These are phyloP conservation scores for Epistrophe eligans DNA, from an alignment of 2,888 invertebrate genomes.

Conservation along the genomic window DNA sequence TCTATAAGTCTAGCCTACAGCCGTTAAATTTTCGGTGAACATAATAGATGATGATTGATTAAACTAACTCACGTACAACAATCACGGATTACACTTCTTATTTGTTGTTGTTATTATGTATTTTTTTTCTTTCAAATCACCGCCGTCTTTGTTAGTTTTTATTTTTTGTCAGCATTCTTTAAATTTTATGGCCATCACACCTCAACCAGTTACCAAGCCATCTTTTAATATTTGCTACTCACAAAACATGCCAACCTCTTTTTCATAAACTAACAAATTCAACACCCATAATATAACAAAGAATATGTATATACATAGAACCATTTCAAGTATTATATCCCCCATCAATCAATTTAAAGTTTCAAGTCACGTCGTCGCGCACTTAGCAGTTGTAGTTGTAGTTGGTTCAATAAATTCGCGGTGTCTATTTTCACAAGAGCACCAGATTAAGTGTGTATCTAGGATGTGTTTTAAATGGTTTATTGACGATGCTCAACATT, in stretches of 20 bases:
- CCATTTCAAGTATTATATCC: constrained; percentile 17
- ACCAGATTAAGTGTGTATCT: constrained; percentile 14
- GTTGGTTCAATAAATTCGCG: constrained; percentile 40
- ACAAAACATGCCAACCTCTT: constrained; percentile 1
- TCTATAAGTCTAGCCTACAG: too few species aligned
- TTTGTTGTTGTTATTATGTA: background rate
- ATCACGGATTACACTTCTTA: background rate
- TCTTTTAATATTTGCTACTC: background rate
- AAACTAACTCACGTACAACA: background rate
- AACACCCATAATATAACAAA: constrained; percentile 24
- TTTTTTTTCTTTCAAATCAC: background rate
- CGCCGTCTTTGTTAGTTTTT: background rate
- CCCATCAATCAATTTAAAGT: constrained; percentile 39
- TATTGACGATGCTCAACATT: constrained; percentile 56
- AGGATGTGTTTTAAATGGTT: constrained; percentile 34
- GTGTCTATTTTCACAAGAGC: constrained; percentile 26
- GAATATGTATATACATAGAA: background rate
- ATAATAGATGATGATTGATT: background rate
- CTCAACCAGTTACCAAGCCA: background rate
- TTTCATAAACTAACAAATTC: constrained; percentile 2
- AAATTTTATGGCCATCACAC: background rate
- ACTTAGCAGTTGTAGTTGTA: constrained; percentile 25
- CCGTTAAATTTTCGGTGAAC: too few species aligned
- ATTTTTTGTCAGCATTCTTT: background rate
- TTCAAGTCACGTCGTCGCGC: constrained; percentile 41